Evolutionary conservation across 2,888 invertebrate species (phyloP).

Genomic region (Tryphoninae sp.): DNA sequence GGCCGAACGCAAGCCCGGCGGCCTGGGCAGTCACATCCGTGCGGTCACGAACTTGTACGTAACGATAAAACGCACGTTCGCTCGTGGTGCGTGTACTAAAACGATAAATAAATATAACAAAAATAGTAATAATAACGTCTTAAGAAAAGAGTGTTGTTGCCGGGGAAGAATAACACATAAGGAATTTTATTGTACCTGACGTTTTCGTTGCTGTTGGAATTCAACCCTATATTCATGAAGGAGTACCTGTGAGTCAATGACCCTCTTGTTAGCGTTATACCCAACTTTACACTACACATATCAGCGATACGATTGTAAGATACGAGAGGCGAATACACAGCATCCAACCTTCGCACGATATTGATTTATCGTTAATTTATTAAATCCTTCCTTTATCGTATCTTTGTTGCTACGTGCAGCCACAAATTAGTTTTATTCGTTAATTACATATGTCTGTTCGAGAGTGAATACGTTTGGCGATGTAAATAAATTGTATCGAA

Average conservation of each 20-base stretch:
- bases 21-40: constrained; percentile 55
- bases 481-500: neutral
- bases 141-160: neutral
- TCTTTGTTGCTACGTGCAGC: neutral
- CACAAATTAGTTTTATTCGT: neutral
- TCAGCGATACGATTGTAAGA: neutral
- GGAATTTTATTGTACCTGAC: neutral
- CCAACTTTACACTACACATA: constrained; percentile 2
- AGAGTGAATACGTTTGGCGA: neutral
- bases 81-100: constrained; percentile 16
- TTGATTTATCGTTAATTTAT: constrained; percentile 6
- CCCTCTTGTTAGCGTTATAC: constrained; percentile 44
- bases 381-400: neutral
- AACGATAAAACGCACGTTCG: constrained; percentile 13
- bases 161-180: neutral
- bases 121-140: constrained; percentile 11
- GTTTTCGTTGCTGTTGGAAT: constrained; percentile 10
- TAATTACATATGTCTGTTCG: neutral
- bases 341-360: neutral
- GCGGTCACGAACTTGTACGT: constrained; percentile 55
- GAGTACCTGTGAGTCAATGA: constrained; percentile 62
- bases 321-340: neutral
- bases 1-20: constrained; percentile 56
- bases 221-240: constrained; percentile 50
- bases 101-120: constrained; percentile 10